Evolutionary conservation across 2,113 vertebrate species (phyloP).

Genomic region (Chrysochloris asiatica): DNA sequence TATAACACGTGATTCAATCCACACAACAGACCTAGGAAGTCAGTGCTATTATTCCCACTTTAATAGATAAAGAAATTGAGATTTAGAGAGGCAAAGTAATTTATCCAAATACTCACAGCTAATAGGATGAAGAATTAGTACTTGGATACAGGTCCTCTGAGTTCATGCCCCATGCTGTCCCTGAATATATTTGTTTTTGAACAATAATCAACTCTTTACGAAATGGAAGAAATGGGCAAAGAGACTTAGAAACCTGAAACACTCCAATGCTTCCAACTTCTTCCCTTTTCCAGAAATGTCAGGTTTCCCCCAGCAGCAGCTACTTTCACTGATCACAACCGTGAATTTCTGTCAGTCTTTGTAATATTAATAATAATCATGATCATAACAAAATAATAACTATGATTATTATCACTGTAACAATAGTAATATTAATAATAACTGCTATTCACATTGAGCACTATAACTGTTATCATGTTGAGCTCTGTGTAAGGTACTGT

Average conservation of each 20-base stretch:
- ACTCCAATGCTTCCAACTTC: background rate
- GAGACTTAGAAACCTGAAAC: background rate
- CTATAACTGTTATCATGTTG: background rate
- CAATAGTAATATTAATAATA: background rate
- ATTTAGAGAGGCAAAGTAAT: background rate
- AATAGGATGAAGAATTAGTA: background rate
- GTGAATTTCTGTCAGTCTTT: background rate
- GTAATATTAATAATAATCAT: background rate
- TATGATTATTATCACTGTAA: background rate
- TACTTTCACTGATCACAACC: background rate
- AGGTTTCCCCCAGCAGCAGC: background rate
- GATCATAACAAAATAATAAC: background rate
- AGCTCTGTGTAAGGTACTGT: background rate
- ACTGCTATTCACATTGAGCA: background rate
- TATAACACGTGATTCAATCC: background rate
- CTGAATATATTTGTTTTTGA: background rate
- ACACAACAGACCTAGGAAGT: background rate
- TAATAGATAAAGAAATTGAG: slow-evolving; percentile 25
- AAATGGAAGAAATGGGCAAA: background rate
- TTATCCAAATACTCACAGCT: background rate
- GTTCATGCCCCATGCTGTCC: background rate
- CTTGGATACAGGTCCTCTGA: slow-evolving; percentile 9
- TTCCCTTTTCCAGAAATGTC: background rate
- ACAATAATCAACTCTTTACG: background rate
- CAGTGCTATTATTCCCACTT: background rate